Base-by-base conservation (phyloP, 2,888 invertebrate genomes). In the Drosophila fungiperda region DNA sequence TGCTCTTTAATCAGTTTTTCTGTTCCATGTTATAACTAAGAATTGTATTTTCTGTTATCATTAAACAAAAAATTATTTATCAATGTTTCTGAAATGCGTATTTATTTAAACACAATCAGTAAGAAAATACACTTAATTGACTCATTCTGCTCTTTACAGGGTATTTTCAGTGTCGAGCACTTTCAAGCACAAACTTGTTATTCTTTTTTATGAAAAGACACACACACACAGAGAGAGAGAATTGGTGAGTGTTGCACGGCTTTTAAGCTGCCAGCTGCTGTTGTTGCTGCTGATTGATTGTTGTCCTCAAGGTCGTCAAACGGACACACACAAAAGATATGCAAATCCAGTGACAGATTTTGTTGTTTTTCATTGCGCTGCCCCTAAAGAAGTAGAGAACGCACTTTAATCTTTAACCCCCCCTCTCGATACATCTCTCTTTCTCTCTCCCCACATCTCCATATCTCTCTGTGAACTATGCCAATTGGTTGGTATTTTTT, bases 281-380 rank as follows among this genome's bases (percentile, higher is more conserved):
- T 50, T 55, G 58, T n/a, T 65, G 69, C 57, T 53, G 78, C 52
- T 78, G 78, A 76, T 68, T 79, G 76, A 68, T 77, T 79, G 77
- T 76, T 73, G 75, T 70, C 67, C 71, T 69, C 70, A 83, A 83
- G 83, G 83, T 83, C 81, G 79, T 54, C 76, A 45, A 38, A 52
- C 53, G 76, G 76, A 81, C 64, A 60, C 33, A 45, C 58, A 83
- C 87, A 87, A 82, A 80, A 80, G 78, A 82, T 87, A 87, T 83
- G 82, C 82, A 83, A 82, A 87, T 80, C 59, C 54, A 65, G 66
- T 74, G 61, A 67, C 67, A 71, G 63, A 68, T 60, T 66, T 62
- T 64, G 59, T 68, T 68, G 48, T 64, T 33, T 64, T 35, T 32
- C 52, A 64, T 69, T 49, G 38, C 53, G 50, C 57, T 52, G 12